Evolutionary conservation across 2,888 invertebrate species (phyloP).

Genomic region (Xanthia icteritia): DNA sequence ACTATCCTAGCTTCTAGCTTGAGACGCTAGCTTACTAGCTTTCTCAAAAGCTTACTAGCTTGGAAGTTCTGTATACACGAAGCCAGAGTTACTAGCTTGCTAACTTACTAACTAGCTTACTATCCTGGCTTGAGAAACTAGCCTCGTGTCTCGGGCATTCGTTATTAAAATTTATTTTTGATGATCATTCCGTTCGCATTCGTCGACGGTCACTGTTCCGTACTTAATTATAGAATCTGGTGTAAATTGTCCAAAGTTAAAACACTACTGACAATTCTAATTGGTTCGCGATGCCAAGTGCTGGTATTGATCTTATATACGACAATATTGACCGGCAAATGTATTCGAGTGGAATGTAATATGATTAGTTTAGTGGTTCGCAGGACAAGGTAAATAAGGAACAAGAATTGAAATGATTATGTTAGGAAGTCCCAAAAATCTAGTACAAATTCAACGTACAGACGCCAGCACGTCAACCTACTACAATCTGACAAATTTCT

Average conservation of each 20-base stretch:
- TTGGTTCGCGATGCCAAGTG: slow-evolving; percentile 50
- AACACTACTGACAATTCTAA: slow-evolving; percentile 48
- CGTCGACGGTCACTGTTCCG: slow-evolving; percentile 32
- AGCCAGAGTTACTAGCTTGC: too few relatives aligned
- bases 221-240: slow-evolving; percentile 59
- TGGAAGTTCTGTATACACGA: too few relatives aligned
- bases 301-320: slow-evolving; percentile 48
- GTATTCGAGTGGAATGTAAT: slow-evolving; percentile 8
- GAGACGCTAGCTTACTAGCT: too few relatives aligned
- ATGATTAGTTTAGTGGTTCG: slow-evolving; percentile 11
- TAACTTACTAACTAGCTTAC: too few relatives aligned
- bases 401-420: not conserved
- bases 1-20: too few relatives aligned
- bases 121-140: too few relatives aligned
- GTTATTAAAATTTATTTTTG: too few relatives aligned
- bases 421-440: not conserved
- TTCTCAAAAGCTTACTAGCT: too few relatives aligned
- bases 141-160: too few relatives aligned
- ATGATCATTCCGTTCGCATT: slow-evolving; percentile 27
- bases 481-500: too few relatives aligned
- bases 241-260: slow-evolving; percentile 59
- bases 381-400: not conserved
- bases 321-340: slow-evolving; percentile 33
- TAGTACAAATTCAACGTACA: not conserved
- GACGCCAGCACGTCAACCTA: too few relatives aligned